Evolutionary conservation across 1,140 invertebrate genomes (phyloP).

Genomic region (Tetragonula clypearis): DNA sequence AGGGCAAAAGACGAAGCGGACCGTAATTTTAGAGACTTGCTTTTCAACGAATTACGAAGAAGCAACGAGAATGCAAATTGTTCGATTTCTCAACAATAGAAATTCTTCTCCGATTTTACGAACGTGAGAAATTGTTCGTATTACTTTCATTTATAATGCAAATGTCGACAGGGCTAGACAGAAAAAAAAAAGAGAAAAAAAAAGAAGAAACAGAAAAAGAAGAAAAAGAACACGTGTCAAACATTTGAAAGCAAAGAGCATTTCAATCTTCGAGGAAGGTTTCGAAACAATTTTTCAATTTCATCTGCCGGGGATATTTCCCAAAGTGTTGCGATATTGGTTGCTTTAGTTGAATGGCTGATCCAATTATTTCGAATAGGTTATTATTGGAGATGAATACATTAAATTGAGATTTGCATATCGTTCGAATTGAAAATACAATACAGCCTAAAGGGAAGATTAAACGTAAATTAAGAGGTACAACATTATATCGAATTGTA

Average conservation of each 20-base stretch:
- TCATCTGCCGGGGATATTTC: not conserved
- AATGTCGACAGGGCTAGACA: too few species aligned
- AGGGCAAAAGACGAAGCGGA: not conserved
- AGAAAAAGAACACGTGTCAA: too few species aligned
- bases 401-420: not conserved
- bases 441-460: not conserved
- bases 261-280: not conserved
- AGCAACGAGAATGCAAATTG: too few species aligned
- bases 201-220: too few species aligned
- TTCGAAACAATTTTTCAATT: not conserved
- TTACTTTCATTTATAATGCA: too few species aligned
- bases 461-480: not conserved
- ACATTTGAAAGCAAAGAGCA: too few species aligned
- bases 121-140: too few species aligned
- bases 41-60: too few species aligned
- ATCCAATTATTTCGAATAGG: not conserved
- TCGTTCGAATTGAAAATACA: constrained; percentile 9
- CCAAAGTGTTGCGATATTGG: not conserved
- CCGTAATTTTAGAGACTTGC: too few species aligned
- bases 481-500: not conserved
- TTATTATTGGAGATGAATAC: not conserved
- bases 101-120: too few species aligned
- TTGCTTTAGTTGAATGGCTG: not conserved
- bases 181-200: too few species aligned
- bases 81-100: too few species aligned